A percentile compares a stretch with the other conserved stretches of the same genome.
Conservation (phyloP, 2,797 vertebrate genomes). For the Esox lucius region DNA sequence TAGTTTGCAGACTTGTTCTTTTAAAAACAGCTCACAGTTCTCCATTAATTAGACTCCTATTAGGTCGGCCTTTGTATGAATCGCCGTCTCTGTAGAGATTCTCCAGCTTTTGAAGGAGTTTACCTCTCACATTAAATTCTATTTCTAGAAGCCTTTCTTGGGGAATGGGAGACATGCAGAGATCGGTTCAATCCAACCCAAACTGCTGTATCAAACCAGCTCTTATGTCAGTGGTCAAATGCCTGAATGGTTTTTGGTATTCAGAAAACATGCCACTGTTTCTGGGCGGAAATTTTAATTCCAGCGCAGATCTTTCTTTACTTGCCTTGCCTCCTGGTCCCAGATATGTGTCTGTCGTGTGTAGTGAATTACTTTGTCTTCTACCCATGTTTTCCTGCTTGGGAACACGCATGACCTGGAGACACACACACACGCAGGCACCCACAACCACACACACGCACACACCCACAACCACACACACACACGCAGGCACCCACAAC, state of each 20-base stretch:
- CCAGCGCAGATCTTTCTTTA: too few species aligned
- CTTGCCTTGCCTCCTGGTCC: too few species aligned
- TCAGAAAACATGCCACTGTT: background rate
- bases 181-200: background rate
- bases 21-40: slow-evolving; percentile 57
- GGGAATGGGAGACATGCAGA: background rate
- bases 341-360: too few species aligned
- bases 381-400: too few species aligned
- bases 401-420: too few species aligned
- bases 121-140: slow-evolving; percentile 82
- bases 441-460: too few species aligned
- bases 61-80: slow-evolving; percentile 83
- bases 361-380: too few species aligned
- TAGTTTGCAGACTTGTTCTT: background rate
- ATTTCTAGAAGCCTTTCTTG: slow-evolving; percentile 83
- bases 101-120: slow-evolving; percentile 74
- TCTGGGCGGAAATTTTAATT: too few species aligned
- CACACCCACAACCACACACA: too few species aligned
- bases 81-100: slow-evolving; percentile 72
- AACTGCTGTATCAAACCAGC: background rate
- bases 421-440: too few species aligned
- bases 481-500: too few species aligned
- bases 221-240: background rate
- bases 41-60: slow-evolving; percentile 88
- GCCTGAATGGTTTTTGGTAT: background rate